These are phyloP conservation scores for Apis florea DNA, from an alignment of 1,140 invertebrate genomes.

Conservation along the genomic window DNA sequence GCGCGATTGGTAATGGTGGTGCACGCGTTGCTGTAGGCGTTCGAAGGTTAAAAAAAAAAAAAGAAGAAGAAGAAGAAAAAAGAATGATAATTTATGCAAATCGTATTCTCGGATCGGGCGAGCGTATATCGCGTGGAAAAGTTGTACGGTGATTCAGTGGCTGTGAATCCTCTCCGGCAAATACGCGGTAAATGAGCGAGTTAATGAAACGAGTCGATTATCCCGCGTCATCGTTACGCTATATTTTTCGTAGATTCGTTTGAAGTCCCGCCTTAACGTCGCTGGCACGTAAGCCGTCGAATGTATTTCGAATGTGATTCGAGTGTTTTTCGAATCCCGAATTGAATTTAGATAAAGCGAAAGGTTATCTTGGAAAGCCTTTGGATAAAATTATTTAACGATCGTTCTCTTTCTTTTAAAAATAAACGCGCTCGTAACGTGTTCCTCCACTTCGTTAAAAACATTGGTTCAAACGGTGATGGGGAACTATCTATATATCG, in stretches of 20 bases:
- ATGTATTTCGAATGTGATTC: neutral
- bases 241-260: neutral
- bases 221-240: neutral
- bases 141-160: neutral
- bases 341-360: neutral
- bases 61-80: too few relatives aligned
- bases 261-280: neutral
- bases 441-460: too few relatives aligned
- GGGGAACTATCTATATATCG: neutral
- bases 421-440: neutral
- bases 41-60: neutral
- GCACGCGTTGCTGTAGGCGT: neutral
- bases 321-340: neutral
- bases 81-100: slow-evolving; percentile 4
- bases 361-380: neutral
- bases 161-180: neutral
- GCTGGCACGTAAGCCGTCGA: neutral
- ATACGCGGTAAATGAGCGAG: neutral
- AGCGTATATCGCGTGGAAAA: too few relatives aligned
- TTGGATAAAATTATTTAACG: neutral
- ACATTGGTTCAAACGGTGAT: neutral
- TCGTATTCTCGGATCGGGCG: neutral
- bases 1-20: neutral
- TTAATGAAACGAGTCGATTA: slow-evolving; percentile 2
- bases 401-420: neutral